Conservation (phyloP, 2,888 invertebrate species). For the Hyppa rectilinea region DNA sequence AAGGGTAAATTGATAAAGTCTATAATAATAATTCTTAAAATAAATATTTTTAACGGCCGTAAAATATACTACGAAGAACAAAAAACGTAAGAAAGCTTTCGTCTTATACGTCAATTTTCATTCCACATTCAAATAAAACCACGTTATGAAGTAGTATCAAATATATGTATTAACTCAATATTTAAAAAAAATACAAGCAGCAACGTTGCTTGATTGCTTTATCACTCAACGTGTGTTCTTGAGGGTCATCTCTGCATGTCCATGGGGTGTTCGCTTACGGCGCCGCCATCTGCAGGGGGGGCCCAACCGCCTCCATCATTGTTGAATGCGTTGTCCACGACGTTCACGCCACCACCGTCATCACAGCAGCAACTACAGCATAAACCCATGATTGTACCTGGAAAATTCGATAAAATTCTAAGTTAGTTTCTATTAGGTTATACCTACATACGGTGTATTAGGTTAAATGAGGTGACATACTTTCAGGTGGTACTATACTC, state of each 20-base stretch:
- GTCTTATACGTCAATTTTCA: too few relatives aligned
- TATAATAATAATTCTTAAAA: too few relatives aligned
- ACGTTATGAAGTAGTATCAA: neutral
- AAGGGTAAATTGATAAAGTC: too few relatives aligned
- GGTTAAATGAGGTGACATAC: too few relatives aligned
- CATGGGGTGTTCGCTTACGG: conserved; percentile 65
- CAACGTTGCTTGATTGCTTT: conserved; percentile 12
- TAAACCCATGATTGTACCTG: conserved; percentile 72
- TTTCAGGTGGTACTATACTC: too few relatives aligned
- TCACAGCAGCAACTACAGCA: conserved; percentile 72
- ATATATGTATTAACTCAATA: conserved; percentile 16
- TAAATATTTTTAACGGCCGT: too few relatives aligned
- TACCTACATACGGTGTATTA: too few relatives aligned
- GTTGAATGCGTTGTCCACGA: conserved; percentile 68
- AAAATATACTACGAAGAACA: too few relatives aligned
- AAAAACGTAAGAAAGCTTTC: too few relatives aligned
- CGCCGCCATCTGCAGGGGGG: conserved; percentile 62
- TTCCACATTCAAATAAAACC: conserved; percentile 15
- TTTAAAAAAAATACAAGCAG: conserved; percentile 23
- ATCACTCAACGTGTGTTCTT: conserved; percentile 19
- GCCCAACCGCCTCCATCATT: conserved; percentile 49
- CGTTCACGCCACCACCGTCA: conserved; percentile 68
- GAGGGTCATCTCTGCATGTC: conserved; percentile 60
- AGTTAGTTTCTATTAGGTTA: too few relatives aligned
- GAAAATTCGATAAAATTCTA: neutral